Evolutionary conservation across 2,888 invertebrate species (phyloP).

Genomic region (Leptothorax acervorum): DNA sequence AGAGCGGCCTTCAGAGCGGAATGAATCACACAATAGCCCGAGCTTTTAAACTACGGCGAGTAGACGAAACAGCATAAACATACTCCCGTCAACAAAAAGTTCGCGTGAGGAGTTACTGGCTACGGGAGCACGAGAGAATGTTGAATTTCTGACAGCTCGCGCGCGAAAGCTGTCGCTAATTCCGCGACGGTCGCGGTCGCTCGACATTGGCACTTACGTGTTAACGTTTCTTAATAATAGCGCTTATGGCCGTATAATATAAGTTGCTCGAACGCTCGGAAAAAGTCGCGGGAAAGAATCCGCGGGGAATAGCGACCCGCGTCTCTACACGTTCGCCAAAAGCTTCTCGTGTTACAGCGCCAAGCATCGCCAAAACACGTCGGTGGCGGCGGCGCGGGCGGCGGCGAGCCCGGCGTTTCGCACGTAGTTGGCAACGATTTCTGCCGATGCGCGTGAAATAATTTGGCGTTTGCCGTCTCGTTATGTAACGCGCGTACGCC

Average conservation of each 20-base stretch:
- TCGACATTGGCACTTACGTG: conserved; percentile 44
- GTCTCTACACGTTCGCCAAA: conserved; percentile 65
- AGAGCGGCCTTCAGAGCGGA: background rate
- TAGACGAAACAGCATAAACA: background rate
- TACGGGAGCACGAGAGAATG: background rate
- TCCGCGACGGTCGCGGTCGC: background rate
- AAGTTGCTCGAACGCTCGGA: background rate
- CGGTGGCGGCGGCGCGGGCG: conserved; percentile 45
- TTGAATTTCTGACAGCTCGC: conserved; percentile 38
- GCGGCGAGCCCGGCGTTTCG: conserved; percentile 74
- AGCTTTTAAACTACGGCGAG: background rate
- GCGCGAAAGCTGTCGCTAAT: conserved; percentile 3
- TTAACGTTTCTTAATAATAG: conserved; percentile 40
- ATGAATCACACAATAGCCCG: background rate
- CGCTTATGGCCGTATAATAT: conserved; percentile 28
- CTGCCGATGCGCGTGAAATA: conserved; percentile 83
- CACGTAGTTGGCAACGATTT: conserved; percentile 83
- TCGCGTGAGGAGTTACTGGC: background rate
- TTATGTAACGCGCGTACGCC: conserved; percentile 75
- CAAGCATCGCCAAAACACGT: conserved; percentile 79
- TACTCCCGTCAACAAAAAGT: background rate
- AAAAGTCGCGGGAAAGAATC: conserved; percentile 65
- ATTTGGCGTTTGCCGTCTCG: conserved; percentile 78
- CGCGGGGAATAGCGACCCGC: conserved; percentile 7
- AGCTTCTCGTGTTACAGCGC: conserved; percentile 81